Conservation (phyloP, 2,797 vertebrate species). For the Enteromius trimaculatus region DNA sequence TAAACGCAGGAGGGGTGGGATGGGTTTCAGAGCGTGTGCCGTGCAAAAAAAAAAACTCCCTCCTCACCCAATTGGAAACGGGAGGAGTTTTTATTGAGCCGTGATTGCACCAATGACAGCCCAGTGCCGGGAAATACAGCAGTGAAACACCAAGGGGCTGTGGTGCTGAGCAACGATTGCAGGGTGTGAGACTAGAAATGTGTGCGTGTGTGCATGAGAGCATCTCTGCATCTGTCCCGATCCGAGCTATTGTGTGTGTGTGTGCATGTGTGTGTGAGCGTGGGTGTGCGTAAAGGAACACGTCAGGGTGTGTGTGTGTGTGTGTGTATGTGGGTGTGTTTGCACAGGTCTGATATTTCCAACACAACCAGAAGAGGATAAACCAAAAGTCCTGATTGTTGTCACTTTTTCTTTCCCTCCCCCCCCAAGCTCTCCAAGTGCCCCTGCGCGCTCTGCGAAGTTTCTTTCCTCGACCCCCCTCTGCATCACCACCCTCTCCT, state of each 20-base stretch:
- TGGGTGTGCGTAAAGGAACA: constrained; percentile 43
- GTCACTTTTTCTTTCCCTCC: constrained; percentile 27
- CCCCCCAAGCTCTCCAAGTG: constrained; percentile 34
- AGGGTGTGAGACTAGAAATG: constrained; percentile 70
- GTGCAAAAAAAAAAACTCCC: constrained; percentile 16
- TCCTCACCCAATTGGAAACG: constrained; percentile 68
- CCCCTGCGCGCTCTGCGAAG: constrained; percentile 55
- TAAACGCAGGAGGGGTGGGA: constrained; percentile 47
- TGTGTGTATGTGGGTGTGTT: not conserved
- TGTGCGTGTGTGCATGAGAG: constrained; percentile 58
- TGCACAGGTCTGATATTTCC: constrained; percentile 59
- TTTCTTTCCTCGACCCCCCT: constrained; percentile 39
- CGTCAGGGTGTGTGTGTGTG: constrained; percentile 33
- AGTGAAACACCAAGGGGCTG: constrained; percentile 72
- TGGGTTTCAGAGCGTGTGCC: constrained; percentile 27
- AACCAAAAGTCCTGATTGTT: constrained; percentile 65
- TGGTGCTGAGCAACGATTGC: constrained; percentile 70
- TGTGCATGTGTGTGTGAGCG: constrained; percentile 43
- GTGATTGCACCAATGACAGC: constrained; percentile 73
- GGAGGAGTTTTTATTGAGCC: constrained; percentile 72
- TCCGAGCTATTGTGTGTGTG: constrained; percentile 62
- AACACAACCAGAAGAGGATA: constrained; percentile 64
- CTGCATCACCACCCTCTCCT: constrained; percentile 37
- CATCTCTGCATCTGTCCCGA: constrained; percentile 61
- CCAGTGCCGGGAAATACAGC: constrained; percentile 81